Conservation (phyloP, 2,113 vertebrate genomes). For the Antigone vipio region DNA sequence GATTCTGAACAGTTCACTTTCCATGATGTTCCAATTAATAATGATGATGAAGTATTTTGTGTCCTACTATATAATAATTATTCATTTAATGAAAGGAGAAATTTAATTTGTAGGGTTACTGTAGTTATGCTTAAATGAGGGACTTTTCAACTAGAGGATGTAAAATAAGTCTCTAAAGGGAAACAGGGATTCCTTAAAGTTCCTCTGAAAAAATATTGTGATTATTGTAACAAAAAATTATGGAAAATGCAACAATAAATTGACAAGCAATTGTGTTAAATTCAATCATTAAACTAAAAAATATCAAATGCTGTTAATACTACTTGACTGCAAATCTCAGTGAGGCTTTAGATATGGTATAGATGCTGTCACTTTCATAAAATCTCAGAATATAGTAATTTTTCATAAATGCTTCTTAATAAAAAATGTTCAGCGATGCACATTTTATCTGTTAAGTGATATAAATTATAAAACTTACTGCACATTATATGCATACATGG, state of each 20-base stretch:
- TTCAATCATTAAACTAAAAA: not conserved
- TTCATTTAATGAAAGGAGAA: not conserved
- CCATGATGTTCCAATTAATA: not conserved
- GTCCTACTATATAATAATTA: not conserved
- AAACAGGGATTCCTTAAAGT: not conserved
- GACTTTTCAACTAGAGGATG: not conserved
- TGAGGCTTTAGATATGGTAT: not conserved
- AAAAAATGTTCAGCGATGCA: not conserved
- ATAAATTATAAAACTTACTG: not conserved
- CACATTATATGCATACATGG: not conserved
- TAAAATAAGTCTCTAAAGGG: not conserved
- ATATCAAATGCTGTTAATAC: not conserved
- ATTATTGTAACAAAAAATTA: not conserved
- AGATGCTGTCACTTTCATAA: not conserved
- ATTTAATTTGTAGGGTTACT: not conserved
- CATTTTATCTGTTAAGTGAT: not conserved
- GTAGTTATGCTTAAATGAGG: not conserved
- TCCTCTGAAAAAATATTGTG: not conserved
- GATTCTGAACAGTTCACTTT: not conserved
- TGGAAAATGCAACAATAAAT: not conserved
- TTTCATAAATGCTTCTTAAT: not conserved
- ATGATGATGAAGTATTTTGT: not conserved
- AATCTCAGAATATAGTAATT: not conserved
- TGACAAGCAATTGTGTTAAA: not conserved
- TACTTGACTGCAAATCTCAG: not conserved